These are phyloP conservation scores for Chaetorhynchus papuensis DNA, from an alignment of 2,113 vertebrate species.

Conservation along the genomic window DNA sequence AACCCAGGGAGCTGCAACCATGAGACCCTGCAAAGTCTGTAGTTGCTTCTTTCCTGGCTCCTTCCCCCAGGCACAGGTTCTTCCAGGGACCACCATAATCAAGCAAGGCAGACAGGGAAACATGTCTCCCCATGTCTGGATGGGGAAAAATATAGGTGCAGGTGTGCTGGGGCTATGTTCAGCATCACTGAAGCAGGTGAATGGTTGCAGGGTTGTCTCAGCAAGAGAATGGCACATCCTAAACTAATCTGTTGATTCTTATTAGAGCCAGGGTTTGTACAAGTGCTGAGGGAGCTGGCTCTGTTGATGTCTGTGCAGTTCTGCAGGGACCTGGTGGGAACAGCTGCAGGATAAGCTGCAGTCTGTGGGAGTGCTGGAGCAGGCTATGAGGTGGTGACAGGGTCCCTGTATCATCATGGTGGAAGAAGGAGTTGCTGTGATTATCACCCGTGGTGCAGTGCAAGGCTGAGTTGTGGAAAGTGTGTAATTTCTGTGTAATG, in stretches of 20 bases:
- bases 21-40: neutral
- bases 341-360: neutral
- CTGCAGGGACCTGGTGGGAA: neutral
- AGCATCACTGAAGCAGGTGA: neutral
- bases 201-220: neutral
- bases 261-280: neutral
- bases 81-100: neutral
- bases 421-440: neutral
- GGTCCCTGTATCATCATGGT: rapidly evolving
- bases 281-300: neutral
- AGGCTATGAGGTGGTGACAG: neutral
- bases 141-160: neutral
- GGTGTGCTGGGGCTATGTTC: rapidly evolving
- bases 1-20: neutral
- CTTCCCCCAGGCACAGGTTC: neutral
- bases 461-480: neutral
- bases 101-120: neutral
- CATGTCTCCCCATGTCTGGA: rapidly evolving
- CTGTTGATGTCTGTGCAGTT: neutral
- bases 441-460: neutral
- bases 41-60: neutral
- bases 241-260: neutral
- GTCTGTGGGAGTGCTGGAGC: neutral
- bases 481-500: neutral
- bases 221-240: neutral